Evolutionary conservation across 2,797 vertebrate genomes (phyloP).

Genomic region (Hozukius guyotensis): DNA sequence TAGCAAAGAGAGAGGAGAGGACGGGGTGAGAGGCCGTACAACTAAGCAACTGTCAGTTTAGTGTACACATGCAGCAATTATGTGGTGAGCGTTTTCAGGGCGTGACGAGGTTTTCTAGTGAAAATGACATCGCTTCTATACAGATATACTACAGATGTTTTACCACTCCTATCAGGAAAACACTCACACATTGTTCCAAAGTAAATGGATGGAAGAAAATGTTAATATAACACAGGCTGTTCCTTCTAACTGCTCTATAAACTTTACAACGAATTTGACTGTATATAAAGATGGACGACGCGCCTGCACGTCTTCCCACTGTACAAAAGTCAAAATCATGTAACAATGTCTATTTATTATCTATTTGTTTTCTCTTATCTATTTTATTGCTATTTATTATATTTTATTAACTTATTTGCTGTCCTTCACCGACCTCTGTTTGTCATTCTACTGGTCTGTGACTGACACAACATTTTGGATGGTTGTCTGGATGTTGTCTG

Average conservation of each 20-base stretch:
- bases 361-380: no score
- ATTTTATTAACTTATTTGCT: no score
- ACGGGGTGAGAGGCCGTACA: constrained; percentile 44
- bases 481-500: no score
- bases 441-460: no score
- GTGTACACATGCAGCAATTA: constrained; percentile 63
- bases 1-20: constrained; percentile 46
- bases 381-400: no score
- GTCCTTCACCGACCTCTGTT: no score
- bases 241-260: not conserved
- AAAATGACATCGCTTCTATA: constrained; percentile 40
- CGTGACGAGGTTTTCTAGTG: constrained; percentile 36
- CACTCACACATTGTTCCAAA: not conserved
- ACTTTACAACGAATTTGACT: not conserved
- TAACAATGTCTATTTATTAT: no score
- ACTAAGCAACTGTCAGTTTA: constrained; percentile 49
- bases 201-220: not conserved
- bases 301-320: no score
- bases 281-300: no score
- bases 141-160: constrained; percentile 23
- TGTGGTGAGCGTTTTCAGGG: constrained; percentile 52
- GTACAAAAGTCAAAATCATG: no score
- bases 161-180: constrained; percentile 3
- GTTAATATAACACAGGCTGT: not conserved
- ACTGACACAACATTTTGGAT: no score